A percentile compares a stretch with the other conserved stretches of the same genome.
These are phyloP conservation scores for Armadillidium nasatum DNA, from an alignment of 1,140 invertebrate genomes.

Conservation along the genomic window DNA sequence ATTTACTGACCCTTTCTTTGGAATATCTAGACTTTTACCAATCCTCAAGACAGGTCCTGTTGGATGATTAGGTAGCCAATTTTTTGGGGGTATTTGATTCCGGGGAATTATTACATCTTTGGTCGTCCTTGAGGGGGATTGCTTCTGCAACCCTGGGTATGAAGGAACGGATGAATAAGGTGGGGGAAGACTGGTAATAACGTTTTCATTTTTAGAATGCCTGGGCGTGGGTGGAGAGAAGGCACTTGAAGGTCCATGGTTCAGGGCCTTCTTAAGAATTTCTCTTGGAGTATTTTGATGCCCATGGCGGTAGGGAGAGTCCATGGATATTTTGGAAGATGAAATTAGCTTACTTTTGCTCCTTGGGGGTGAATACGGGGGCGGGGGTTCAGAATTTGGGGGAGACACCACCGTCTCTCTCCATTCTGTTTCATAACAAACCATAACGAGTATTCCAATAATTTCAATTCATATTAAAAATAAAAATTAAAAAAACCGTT, in stretches of 20 bases:
- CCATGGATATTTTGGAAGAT: conserved; percentile 14
- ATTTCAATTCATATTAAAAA: too few species aligned
- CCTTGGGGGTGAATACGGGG: conserved; percentile 38
- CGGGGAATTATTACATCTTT: not conserved
- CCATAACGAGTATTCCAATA: not conserved
- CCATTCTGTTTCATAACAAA: not conserved
- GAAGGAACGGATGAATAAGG: not conserved
- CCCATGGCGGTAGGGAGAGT: conserved; percentile 7
- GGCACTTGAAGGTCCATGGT: conserved; percentile 42
- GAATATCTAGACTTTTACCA: too few species aligned
- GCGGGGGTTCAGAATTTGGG: conserved; percentile 39
- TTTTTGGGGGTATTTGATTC: too few species aligned
- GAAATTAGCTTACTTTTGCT: conserved; percentile 27
- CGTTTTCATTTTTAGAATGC: not conserved
- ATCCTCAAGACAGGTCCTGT: too few species aligned
- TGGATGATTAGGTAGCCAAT: too few species aligned
- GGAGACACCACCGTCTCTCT: conserved; percentile 28
- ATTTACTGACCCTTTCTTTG: too few species aligned
- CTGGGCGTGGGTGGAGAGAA: conserved; percentile 36
- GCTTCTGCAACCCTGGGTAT: conserved; percentile 9
- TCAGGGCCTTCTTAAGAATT: conserved; percentile 31
- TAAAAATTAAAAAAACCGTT: too few species aligned
- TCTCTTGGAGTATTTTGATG: not conserved
- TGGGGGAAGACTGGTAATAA: not conserved
- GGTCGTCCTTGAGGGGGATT: not conserved